Percentiles rank a stretch among this genome's conserved stretches.
These are phyloP conservation scores for Phaethon lepturus DNA, from an alignment of 2,113 vertebrate genomes.

Conservation along the genomic window DNA sequence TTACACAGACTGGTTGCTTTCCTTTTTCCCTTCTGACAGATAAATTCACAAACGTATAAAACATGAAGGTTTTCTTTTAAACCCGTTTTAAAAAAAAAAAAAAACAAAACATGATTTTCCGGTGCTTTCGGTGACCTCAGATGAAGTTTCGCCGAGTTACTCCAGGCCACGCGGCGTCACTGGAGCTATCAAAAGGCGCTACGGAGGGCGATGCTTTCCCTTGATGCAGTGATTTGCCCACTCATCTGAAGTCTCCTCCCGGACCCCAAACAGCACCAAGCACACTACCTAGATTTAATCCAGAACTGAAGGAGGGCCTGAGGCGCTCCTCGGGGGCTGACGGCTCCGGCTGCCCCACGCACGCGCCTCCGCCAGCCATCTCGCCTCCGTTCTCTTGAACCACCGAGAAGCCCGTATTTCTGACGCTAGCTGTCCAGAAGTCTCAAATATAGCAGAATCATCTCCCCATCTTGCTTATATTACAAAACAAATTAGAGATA, in stretches of 20 bases:
- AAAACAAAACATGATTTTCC: neutral
- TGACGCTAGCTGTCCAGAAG: neutral
- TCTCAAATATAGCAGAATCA: neutral
- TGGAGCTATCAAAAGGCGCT: neutral
- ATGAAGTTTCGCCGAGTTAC: neutral
- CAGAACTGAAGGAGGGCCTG: neutral
- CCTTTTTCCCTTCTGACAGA: neutral
- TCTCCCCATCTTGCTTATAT: conserved; percentile 31
- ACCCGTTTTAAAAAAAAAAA: no score
- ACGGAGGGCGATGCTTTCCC: neutral
- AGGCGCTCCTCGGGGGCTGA: neutral
- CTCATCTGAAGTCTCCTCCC: neutral
- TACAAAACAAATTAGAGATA: conserved; percentile 60
- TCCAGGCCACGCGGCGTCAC: neutral
- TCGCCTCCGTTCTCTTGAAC: neutral
- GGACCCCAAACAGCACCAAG: neutral
- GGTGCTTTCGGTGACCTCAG: neutral
- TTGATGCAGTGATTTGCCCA: neutral
- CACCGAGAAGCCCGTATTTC: neutral
- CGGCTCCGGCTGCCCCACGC: neutral
- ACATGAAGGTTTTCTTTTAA: neutral
- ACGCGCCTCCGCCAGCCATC: neutral
- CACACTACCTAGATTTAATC: neutral
- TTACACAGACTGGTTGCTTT: neutral
- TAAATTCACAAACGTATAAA: neutral